Percentiles rank a stretch among this genome's conserved stretches.
Evolutionary conservation across 2,113 vertebrate genomes (phyloP).

Genomic region (Gallinago undulata): DNA sequence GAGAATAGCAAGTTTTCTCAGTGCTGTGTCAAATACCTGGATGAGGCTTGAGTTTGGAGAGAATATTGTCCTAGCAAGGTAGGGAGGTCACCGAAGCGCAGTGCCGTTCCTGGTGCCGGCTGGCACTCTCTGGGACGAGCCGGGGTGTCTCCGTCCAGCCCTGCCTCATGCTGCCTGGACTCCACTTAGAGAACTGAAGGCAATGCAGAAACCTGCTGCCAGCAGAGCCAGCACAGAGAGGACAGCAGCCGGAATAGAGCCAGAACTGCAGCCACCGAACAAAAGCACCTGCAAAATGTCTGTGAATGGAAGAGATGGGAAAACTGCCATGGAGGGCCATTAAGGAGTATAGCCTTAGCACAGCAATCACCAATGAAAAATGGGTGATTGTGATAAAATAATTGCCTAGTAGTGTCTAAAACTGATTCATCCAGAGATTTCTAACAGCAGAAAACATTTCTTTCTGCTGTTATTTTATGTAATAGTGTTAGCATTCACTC

Average conservation of each 20-base stretch:
- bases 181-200: rapidly evolving
- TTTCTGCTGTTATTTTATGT: not conserved
- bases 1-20: not conserved
- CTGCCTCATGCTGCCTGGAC: not conserved
- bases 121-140: not conserved
- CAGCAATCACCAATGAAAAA: not conserved
- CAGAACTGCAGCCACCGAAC: rapidly evolving
- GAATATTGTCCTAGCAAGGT: no score
- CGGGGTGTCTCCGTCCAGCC: not conserved
- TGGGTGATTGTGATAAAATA: not conserved
- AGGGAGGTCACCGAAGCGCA: not conserved
- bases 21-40: not conserved
- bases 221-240: not conserved
- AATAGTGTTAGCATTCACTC: not conserved
- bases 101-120: not conserved
- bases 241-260: not conserved
- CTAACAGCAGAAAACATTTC: not conserved
- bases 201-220: no score
- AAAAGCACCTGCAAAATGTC: no score
- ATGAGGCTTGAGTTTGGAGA: not conserved
- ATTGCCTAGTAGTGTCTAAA: not conserved
- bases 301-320: not conserved
- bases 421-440: not conserved
- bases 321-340: rapidly evolving
- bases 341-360: not conserved